Percentiles rank a stretch among this genome's conserved stretches.
phyloP scores from a whole-genome alignment of 1,140 invertebrate species.

The Carposina sasakii region DNA sequence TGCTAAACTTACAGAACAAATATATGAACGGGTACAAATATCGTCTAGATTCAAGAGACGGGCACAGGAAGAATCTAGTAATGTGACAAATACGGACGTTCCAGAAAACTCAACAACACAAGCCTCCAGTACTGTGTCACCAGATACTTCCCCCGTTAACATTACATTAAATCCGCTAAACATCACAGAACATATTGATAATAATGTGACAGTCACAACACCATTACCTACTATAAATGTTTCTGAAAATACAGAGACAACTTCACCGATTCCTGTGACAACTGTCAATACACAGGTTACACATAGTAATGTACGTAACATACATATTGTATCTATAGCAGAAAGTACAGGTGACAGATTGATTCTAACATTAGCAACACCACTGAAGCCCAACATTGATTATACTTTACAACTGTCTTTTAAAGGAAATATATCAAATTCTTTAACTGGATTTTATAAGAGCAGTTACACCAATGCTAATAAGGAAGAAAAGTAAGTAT shows the following conservation, averaged over 20 bases:
- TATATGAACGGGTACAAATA: slow-evolving; percentile 52
- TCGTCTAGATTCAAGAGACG: too few species aligned
- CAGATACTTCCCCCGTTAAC: too few species aligned
- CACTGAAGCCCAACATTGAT: slow-evolving; percentile 41
- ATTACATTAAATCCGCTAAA: too few species aligned
- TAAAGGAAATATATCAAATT: slow-evolving; percentile 72
- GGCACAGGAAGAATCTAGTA: too few species aligned
- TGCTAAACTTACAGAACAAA: slow-evolving; percentile 60
- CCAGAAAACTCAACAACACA: too few species aligned
- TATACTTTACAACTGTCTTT: slow-evolving; percentile 73
- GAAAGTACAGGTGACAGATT: slow-evolving; percentile 44
- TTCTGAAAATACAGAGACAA: too few species aligned
- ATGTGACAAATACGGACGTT: slow-evolving; percentile 8
- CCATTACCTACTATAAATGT: too few species aligned
- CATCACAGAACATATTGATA: neutral
- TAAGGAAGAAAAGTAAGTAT: slow-evolving; percentile 57
- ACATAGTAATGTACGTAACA: slow-evolving; percentile 47
- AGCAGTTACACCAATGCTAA: slow-evolving; percentile 77
- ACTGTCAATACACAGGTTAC: slow-evolving; percentile 44
- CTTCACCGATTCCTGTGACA: neutral
- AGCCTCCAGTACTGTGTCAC: too few species aligned
- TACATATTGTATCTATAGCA: slow-evolving; percentile 42
- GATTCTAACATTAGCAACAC: slow-evolving; percentile 35
- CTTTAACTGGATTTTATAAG: slow-evolving; percentile 86
- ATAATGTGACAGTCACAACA: neutral